Evolutionary conservation across 2,113 vertebrate species (phyloP), one percentile per base, ranked within the genome.

Genomic region (Ictidomys tridecemlineatus): DNA sequence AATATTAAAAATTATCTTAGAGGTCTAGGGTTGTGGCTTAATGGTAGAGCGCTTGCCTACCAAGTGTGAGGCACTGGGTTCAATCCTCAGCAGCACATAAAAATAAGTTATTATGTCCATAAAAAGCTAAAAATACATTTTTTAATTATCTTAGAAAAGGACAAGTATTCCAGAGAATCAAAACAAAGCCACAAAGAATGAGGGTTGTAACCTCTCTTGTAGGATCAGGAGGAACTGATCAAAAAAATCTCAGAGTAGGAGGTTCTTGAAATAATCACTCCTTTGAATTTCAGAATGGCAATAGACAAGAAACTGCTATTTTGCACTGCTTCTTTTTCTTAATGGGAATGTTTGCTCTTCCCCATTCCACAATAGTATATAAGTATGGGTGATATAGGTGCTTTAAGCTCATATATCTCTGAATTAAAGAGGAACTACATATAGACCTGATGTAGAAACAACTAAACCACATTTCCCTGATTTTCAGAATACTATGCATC

Each of bases 1-100:
- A 77, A 69, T 73, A 73, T 72, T n/a, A 92, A 97, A 89, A 97
- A 92, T 96, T 73, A 86, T n/a, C 91, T 92, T 17, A 73, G 42
- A 67, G 51, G 51, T 14, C 13, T 53, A 53, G 51, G 51, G 51
- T 53, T 53, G 16, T 53, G 14, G 51, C 51, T 53, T 14, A 53
- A 14, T 53, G 51, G 51, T 53, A 53, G 51, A 53, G 51, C 14
- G 51, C 51, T 53, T 53, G 51, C 51, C 51, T 16, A 53, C 13
- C 51, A 53, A 4, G 14, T 53, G 51, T 17, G 51, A 53, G 51
- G 51, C 51, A 53, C 14, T 13, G 51, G 51, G 51, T 53, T 53
- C 4, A 53, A 53, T 53, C 51, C 51, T 16, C 51, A 53, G 14
- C 51, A 53, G 13, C 51, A 53, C 51, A 4, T 53, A 53, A 53